Percentiles rank a stretch among this genome's conserved stretches.
These are phyloP conservation scores for Siniperca obscura DNA, from an alignment of 2,797 vertebrate species.

Conservation along the genomic window DNA sequence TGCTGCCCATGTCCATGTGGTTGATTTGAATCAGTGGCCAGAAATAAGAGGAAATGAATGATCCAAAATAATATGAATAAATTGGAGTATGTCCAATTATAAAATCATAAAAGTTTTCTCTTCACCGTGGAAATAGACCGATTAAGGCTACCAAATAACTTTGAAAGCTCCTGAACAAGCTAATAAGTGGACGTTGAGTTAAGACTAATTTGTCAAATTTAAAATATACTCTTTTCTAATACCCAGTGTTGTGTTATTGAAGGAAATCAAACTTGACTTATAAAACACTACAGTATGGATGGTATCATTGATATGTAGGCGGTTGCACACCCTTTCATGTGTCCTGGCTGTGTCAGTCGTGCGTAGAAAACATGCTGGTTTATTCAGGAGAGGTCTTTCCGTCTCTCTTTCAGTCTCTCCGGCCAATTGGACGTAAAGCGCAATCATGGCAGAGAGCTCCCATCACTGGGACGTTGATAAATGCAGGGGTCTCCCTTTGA, in stretches of 20 bases:
- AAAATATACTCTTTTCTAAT: neutral
- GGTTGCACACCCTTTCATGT: constrained; percentile 34
- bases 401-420: constrained; percentile 50
- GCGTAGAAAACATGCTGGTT: constrained; percentile 52
- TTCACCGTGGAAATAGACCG: neutral
- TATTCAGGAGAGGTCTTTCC: constrained; percentile 53
- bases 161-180: neutral
- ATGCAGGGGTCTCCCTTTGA: constrained; percentile 63
- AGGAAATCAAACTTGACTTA: constrained; percentile 5
- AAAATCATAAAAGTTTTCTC: neutral
- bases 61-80: constrained; percentile 1
- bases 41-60: constrained; percentile 10
- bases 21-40: constrained; percentile 24
- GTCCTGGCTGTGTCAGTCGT: constrained; percentile 47
- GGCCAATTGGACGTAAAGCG: constrained; percentile 55
- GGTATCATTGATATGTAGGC: constrained; percentile 19
- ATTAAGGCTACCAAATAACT: neutral
- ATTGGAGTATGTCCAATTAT: neutral
- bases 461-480: constrained; percentile 64
- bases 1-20: constrained; percentile 1
- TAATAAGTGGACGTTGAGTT: neutral
- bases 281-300: constrained; percentile 10
- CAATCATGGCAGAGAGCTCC: constrained; percentile 55
- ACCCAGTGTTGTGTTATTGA: neutral
- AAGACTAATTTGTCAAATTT: neutral